Evolutionary conservation across 2,888 invertebrate genomes (phyloP), one percentile per base, ranked within the genome.

Genomic region (Drosophila stalkeri): DNA sequence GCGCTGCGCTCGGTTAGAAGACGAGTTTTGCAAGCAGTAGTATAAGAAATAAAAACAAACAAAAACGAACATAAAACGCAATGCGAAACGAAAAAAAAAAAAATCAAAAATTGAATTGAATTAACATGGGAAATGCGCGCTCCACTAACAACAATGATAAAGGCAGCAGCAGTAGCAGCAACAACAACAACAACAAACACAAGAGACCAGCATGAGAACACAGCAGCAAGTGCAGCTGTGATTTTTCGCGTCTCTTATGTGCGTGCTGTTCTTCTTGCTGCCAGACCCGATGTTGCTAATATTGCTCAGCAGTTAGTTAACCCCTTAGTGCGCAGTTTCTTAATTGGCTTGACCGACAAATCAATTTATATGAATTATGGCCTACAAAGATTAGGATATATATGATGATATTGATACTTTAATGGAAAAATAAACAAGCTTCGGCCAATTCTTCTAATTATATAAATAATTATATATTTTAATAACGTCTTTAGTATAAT

Each of bases 101-200:
- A 31, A 49, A 31, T n/a, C 31, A 2, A 51, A 54, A 54, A 54
- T 54, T 83, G 72, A 83, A 75, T 88, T 83, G 80, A 72, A 83
- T 83, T 80, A 83, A 77, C 82, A 80, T 83, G 82, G 83, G 86
- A 83, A 88, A 76, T 72, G 70, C 54, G 69, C 75, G 66, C 71
- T 61, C 57, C 64, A 77, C 72, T 44, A 64, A 60, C 54, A 69
- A 67, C 55, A 70, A 74, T 52, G 39, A 57, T 66, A 68, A 41
- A 52, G 64, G 41, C 43, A 47, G 23, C 46, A 23, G 9, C 41
- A 37, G 14, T n/a, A n/a, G n/a, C 39, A 39, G 18, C 43, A 43
- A 2, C 43, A 44, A 20, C 44, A 62, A 16, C 51, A 75, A n/a
- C 46, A 64, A 20, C 41, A 67, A 65, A 37, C 59, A 64, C 60